Percentiles rank a stretch among this genome's conserved stretches.
Conservation (phyloP, 2,888 invertebrate species). For the Conus canariensis region DNA sequence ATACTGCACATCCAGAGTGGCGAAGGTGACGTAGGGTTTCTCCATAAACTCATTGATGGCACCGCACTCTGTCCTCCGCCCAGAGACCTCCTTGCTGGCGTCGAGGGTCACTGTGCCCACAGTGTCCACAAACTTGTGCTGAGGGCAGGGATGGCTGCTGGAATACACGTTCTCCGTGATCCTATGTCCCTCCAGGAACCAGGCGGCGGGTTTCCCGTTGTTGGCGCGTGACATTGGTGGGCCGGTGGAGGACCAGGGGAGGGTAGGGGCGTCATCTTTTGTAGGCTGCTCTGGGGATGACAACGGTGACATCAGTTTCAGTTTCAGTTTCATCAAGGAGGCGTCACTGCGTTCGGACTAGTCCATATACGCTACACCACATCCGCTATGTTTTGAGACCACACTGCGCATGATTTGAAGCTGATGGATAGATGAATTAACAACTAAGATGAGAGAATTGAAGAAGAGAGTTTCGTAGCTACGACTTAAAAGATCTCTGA, state of each 20-base stretch:
- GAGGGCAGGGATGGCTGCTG: slow-evolving; percentile 51
- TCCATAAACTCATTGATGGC: slow-evolving; percentile 88
- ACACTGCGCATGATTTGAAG: too few relatives aligned
- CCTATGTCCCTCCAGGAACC: slow-evolving; percentile 63
- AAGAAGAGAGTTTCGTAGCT: too few relatives aligned
- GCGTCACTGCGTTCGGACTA: too few relatives aligned
- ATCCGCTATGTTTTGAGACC: too few relatives aligned
- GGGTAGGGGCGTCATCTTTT: slow-evolving; percentile 88
- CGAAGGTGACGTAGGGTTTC: slow-evolving; percentile 88
- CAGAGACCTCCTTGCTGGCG: slow-evolving; percentile 92
- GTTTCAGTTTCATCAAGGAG: too few relatives aligned
- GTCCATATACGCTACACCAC: too few relatives aligned
- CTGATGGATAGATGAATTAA: too few relatives aligned
- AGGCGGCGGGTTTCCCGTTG: slow-evolving; percentile 90
- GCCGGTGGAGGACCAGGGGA: slow-evolving; percentile 92
- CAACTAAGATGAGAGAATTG: too few relatives aligned
- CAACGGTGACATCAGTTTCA: too few relatives aligned
- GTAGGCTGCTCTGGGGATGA: slow-evolving; percentile 92
- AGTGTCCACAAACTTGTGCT: slow-evolving; percentile 89
- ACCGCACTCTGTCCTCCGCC: slow-evolving; percentile 93
- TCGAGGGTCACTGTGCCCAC: slow-evolving; percentile 90
- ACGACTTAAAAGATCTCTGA: too few relatives aligned
- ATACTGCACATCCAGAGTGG: slow-evolving; percentile 92
- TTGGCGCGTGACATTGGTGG: slow-evolving; percentile 93
- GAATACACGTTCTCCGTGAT: slow-evolving; percentile 62